Evolutionary conservation across 2,888 invertebrate species (phyloP), one percentile per base, ranked within the genome.

Genomic region (Diaprepes abbreviatus): DNA sequence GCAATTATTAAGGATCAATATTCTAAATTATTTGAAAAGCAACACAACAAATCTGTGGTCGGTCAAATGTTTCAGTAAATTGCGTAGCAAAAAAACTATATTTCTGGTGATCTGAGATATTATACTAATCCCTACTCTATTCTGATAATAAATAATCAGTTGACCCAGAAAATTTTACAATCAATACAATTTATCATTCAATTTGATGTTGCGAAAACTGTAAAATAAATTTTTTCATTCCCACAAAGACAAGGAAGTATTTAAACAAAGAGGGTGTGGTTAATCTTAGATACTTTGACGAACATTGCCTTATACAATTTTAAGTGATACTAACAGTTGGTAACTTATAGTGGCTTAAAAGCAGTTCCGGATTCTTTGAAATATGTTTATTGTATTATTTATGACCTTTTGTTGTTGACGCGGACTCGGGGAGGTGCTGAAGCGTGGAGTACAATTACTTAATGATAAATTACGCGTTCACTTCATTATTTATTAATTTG

Each of bases 201-300:
- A n/a, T n/a, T n/a, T n/a, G n/a, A n/a, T n/a, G n/a, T n/a, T n/a
- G n/a, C n/a, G n/a, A n/a, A n/a, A n/a, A n/a, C n/a, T n/a, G n/a
- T n/a, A 24, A 24, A 4, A 24, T 24, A 5, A 24, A 24, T 21
- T 57, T 36, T 24, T n/a, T 10, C 10, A 14, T n/a, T n/a, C 2
- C 12, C 33, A 60, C 60, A 60, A 60, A 60, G 45, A 60, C 60
- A 60, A 60, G 60, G 60, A 60, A 60, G 60, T 48, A 48, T 35
- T 48, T 35, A 21, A 28, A 45, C n/a, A 17, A 48, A 5, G 36
- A 31, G 60, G 60, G 60, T 33, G 60, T 33, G 60, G 60, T 60
- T 17, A 12, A 3, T 14, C 12, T 48, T 48, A 48, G 14, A 48
- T 1, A 12, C 14, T 50, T 6, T 19, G n/a, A 9, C 28, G 2